These are phyloP conservation scores for Penelope pileata DNA, from an alignment of 2,113 vertebrate genomes.

Conservation along the genomic window DNA sequence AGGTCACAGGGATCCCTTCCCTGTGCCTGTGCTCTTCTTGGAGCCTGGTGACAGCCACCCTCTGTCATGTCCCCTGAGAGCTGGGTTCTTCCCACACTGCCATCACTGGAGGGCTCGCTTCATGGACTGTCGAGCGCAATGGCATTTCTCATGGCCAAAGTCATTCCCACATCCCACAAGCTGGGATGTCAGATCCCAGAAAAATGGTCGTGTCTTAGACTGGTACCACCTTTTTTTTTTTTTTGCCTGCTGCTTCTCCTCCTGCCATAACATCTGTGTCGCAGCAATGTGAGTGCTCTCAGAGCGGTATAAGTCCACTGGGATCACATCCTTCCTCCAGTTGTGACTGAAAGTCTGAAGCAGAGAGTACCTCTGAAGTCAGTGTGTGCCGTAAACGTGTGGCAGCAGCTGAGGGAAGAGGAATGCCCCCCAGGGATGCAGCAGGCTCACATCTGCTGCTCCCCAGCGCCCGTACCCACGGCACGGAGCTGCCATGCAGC, in stretches of 20 bases:
- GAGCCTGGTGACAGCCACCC: neutral
- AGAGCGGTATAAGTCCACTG: neutral
- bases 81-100: neutral
- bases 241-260: neutral
- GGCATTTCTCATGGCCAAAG: neutral
- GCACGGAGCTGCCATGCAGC: neutral
- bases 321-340: neutral
- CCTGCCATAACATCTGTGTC: neutral
- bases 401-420: neutral
- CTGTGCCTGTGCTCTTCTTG: neutral
- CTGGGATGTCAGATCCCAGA: neutral
- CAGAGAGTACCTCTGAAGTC: neutral
- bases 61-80: too few relatives aligned
- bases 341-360: neutral
- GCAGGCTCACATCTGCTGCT: neutral
- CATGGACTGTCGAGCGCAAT: neutral
- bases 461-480: rapidly evolving
- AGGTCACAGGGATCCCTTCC: neutral
- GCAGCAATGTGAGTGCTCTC: neutral
- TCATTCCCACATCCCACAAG: neutral
- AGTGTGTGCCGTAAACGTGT: rapidly evolving
- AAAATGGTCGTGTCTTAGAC: neutral
- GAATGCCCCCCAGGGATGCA: neutral
- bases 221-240: too few relatives aligned
- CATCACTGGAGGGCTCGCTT: neutral